A percentile compares a stretch with the other conserved stretches of the same genome.
These are phyloP conservation scores for Triplophysa rosa DNA, from an alignment of 2,113 vertebrate genomes.

Conservation along the genomic window DNA sequence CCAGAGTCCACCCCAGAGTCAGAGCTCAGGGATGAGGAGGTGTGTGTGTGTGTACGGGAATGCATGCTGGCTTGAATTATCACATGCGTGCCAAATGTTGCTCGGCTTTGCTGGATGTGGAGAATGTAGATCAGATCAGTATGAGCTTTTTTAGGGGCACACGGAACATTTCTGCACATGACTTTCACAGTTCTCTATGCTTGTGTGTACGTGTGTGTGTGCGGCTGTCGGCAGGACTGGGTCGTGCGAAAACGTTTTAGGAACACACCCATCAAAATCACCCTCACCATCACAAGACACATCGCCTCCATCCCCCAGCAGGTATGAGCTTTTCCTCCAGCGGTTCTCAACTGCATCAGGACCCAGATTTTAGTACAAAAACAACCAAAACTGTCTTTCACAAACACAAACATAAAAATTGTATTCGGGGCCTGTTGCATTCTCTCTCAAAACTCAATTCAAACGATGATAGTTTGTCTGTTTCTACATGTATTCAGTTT, in stretches of 20 bases:
- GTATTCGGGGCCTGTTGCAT: no score
- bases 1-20: constrained; percentile 63
- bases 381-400: no score
- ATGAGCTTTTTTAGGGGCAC: background rate
- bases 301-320: constrained; percentile 85
- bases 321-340: constrained; percentile 66
- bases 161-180: constrained; percentile 20
- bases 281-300: constrained; percentile 73
- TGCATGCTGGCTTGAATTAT: constrained; percentile 6
- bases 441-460: no score
- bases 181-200: constrained; percentile 39
- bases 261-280: constrained; percentile 66
- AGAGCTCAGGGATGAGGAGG: constrained; percentile 75
- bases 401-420: no score
- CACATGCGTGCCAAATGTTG: background rate
- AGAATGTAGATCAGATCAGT: constrained; percentile 15
- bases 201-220: constrained; percentile 34
- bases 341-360: no score
- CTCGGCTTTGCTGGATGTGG: constrained; percentile 10
- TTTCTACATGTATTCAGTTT: no score
- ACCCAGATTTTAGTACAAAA: no score
- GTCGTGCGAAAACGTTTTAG: constrained; percentile 78
- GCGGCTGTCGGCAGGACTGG: constrained; percentile 74
- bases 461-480: no score
- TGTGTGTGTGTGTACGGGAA: constrained; percentile 52